phyloP scores from a whole-genome alignment of 2,888 invertebrate species.

The Hirtodrosophila trivittata region DNA sequence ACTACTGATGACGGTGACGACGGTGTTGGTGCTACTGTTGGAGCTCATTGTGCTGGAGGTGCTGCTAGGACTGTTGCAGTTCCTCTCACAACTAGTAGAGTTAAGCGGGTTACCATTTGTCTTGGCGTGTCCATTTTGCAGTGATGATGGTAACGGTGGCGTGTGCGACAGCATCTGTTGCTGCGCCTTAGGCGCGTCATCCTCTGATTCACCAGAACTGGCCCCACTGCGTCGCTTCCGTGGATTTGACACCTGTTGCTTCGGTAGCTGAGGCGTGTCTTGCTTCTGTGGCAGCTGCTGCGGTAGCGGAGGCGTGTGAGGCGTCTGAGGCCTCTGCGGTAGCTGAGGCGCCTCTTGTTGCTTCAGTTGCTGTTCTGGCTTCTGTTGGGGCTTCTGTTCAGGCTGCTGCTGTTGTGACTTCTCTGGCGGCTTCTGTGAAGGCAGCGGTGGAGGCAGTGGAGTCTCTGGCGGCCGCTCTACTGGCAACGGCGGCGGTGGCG shows the following conservation, averaged over 20 bases:
- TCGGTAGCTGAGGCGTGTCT: conserved; percentile 19
- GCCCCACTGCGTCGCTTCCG: conserved; percentile 69
- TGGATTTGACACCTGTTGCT: conserved; percentile 42
- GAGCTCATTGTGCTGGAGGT: conserved; percentile 34
- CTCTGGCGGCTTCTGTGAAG: no score
- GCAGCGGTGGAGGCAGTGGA: no score
- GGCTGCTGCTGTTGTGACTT: no score
- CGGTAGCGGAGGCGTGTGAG: no score
- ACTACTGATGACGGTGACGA: conserved; percentile 6
- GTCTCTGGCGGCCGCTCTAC: no score
- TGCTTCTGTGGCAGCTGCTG: no score
- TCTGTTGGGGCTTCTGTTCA: no score
- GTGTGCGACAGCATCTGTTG: conserved; percentile 11
- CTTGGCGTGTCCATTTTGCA: conserved; percentile 59
- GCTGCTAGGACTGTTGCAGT: conserved; percentile 2
- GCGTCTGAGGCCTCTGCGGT: no score
- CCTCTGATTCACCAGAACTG: conserved; percentile 59
- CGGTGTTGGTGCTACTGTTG: conserved; percentile 48
- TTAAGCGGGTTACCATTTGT: conserved; percentile 41
- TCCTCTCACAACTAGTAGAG: conserved; percentile 19
- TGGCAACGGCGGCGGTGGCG: no score
- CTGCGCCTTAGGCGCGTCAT: conserved; percentile 26
- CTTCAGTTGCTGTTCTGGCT: no score
- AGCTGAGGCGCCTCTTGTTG: no score
- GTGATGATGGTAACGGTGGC: conserved; percentile 13